phyloP scores from a whole-genome alignment of 1,140 invertebrate species.

The Zaprionus lachaisei region DNA sequence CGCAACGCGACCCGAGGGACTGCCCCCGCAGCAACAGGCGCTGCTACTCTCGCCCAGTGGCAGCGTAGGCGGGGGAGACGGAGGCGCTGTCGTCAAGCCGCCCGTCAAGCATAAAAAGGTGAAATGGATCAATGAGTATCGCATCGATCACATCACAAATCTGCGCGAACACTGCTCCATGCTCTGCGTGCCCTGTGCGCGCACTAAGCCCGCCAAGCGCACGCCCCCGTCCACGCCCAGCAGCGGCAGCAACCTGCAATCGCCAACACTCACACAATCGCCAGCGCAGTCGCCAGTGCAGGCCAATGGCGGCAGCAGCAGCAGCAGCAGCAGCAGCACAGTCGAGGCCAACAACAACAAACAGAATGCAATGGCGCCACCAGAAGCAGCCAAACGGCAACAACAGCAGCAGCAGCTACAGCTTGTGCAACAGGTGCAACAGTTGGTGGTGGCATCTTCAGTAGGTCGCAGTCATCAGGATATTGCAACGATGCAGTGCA shows the following conservation, averaged over 20 bases:
- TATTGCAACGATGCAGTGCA: slow-evolving; percentile 62
- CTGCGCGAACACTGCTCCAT: slow-evolving; percentile 78
- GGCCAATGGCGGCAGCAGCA: slow-evolving; percentile 21
- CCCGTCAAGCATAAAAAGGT: slow-evolving; percentile 68
- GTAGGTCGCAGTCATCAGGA: slow-evolving; percentile 1
- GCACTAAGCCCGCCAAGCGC: slow-evolving; percentile 62
- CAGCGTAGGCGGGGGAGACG: background rate
- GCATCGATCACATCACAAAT: slow-evolving; percentile 76
- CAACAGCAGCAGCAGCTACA: background rate
- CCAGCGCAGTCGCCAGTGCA: slow-evolving; percentile 24
- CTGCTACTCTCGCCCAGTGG: slow-evolving; percentile 23
- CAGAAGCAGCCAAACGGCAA: slow-evolving; percentile 1
- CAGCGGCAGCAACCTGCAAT: slow-evolving; percentile 11
- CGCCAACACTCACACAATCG: background rate
- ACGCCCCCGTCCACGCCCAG: slow-evolving; percentile 32
- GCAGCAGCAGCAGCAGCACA: slow-evolving; percentile 17
- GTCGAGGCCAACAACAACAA: slow-evolving; percentile 6
- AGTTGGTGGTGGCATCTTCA: background rate
- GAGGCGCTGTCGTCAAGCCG: background rate
- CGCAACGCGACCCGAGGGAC: slow-evolving; percentile 84
- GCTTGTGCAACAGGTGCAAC: slow-evolving; percentile 8
- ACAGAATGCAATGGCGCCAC: slow-evolving; percentile 8
- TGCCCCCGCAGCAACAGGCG: slow-evolving; percentile 45
- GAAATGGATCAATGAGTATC: slow-evolving; percentile 83
- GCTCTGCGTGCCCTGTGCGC: slow-evolving; percentile 77